phyloP scores from a whole-genome alignment of 2,888 invertebrate genomes.

The Cantharis rufa region DNA sequence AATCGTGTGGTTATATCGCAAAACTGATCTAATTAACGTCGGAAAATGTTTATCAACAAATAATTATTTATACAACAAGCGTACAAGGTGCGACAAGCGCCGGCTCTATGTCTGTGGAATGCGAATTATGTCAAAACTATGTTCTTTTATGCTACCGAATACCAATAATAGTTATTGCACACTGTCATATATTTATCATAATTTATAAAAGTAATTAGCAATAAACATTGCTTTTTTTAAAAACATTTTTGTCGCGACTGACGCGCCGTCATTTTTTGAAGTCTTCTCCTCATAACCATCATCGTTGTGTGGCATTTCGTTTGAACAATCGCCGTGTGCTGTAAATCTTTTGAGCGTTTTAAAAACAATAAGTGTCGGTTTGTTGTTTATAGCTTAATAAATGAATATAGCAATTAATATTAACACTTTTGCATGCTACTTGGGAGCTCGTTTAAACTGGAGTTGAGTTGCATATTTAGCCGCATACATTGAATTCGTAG shows the following conservation, averaged over 20 bases:
- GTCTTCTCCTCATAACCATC: not conserved
- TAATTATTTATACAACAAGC: conserved; percentile 34
- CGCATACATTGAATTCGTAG: not conserved
- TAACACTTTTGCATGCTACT: not conserved
- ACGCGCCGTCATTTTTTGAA: not conserved
- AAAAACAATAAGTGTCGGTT: conserved; percentile 21
- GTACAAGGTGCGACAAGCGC: conserved; percentile 39
- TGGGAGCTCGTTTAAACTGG: not conserved
- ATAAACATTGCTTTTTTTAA: not conserved
- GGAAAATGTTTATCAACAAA: conserved; percentile 25
- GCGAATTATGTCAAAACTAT: conserved; percentile 28
- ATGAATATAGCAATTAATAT: not conserved
- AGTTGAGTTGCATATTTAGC: not conserved
- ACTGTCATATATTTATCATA: not conserved
- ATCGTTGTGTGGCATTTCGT: not conserved
- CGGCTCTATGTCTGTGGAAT: conserved; percentile 40
- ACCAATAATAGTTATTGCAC: not conserved
- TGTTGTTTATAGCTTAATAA: conserved; percentile 9
- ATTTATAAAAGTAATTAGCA: not conserved
- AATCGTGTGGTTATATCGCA: not conserved
- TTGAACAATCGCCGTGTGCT: not conserved
- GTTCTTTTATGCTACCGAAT: conserved; percentile 15
- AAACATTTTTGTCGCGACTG: not conserved
- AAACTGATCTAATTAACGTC: not conserved
- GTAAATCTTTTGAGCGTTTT: not conserved